phyloP scores from a whole-genome alignment of 35 echinoderm and acorn worm genomes.

The Holothuria glaberrima region DNA sequence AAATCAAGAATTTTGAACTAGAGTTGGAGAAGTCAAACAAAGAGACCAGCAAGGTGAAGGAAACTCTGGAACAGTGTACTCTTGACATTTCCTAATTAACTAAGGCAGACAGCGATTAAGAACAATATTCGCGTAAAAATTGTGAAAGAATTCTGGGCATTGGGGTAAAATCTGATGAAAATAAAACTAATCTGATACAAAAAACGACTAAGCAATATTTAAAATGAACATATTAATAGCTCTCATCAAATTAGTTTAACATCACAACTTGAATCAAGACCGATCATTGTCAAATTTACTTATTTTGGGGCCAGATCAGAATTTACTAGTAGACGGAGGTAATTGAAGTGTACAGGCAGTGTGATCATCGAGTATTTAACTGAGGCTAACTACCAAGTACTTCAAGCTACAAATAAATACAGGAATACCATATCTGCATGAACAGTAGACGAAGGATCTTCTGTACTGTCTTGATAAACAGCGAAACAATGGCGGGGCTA shows the following conservation, averaged over 20 bases:
- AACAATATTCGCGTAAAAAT: constrained; percentile 7
- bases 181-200: background rate
- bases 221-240: background rate
- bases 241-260: background rate
- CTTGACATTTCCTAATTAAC: background rate
- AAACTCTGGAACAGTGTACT: background rate
- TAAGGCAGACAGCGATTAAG: background rate
- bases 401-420: background rate
- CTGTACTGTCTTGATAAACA: no score
- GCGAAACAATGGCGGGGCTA: no score
- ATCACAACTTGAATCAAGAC: background rate
- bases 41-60: background rate
- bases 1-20: background rate
- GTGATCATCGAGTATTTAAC: background rate
- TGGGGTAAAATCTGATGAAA: no score
- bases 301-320: background rate
- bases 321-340: background rate
- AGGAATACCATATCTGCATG: background rate
- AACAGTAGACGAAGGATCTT: background rate
- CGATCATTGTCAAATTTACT: constrained; percentile 17
- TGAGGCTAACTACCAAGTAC: no score
- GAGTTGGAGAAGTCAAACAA: background rate
- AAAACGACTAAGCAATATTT: background rate
- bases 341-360: background rate
- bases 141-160: no score